phyloP scores from a whole-genome alignment of 2,113 vertebrate genomes.

The Albula glossodonta region DNA sequence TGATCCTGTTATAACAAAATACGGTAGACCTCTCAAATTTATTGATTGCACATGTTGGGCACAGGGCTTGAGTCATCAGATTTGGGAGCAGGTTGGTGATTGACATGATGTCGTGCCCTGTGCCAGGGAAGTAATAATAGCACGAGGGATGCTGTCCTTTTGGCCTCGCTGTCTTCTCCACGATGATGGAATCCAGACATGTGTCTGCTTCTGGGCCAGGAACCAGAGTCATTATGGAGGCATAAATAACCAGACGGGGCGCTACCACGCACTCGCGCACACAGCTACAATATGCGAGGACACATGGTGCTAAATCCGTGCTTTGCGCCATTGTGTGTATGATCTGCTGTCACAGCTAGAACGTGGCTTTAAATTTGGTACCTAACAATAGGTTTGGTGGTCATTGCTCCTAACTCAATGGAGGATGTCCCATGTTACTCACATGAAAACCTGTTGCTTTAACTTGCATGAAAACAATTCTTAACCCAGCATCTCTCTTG shows the following conservation, averaged over 20 bases:
- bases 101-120: constrained; percentile 42
- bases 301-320: background rate
- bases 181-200: constrained; percentile 48
- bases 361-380: background rate
- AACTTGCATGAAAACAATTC: background rate
- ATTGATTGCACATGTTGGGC: constrained; percentile 24
- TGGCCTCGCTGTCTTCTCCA: constrained; percentile 46
- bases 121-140: constrained; percentile 62
- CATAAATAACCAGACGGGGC: constrained; percentile 35
- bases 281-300: background rate
- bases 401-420: background rate
- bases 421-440: background rate
- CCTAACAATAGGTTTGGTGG: background rate
- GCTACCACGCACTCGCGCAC: background rate
- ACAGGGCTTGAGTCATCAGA: constrained; percentile 62
- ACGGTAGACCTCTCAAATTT: background rate
- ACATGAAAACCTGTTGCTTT: no score
- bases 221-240: constrained; percentile 38
- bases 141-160: constrained; percentile 40
- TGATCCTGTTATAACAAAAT: background rate
- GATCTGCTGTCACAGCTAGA: background rate
- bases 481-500: background rate
- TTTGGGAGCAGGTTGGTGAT: constrained; percentile 22
- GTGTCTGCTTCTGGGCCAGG: constrained; percentile 50
- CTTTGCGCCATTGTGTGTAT: background rate